Base-by-base conservation (phyloP, 2,113 vertebrate genomes). In the Phaethornis superciliosus region DNA sequence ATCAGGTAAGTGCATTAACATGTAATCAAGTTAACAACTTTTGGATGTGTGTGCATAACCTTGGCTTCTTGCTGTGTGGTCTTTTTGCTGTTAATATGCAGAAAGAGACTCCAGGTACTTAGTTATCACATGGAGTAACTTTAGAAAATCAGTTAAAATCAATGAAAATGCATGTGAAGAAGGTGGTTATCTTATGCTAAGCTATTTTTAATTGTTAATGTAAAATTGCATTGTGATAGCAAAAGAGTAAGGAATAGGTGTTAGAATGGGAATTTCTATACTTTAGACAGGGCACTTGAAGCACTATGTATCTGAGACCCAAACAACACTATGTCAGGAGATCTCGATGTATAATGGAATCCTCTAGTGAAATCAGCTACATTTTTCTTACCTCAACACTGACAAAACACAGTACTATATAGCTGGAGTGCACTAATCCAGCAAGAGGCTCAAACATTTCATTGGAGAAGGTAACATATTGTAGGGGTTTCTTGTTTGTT, bases 1-100 rank as follows among this genome's bases (percentile, higher is more conserved):
- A 98, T 97, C 99, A 99, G 99, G 99, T 99, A 82, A 95, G 98
- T 92, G 10, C 67, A 42, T 95, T 95, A 93, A 91, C 54, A 17
- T 85, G 47, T 94, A 90, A 89, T 89, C 62, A 55, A 70, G 46
- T 95, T 93, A 88, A 81, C 59, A 60, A 30, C 13, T 63, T 94
- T 20, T 91, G 74, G 58, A 81, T 88, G 63, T 86, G 62, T 92
- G 20, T 69, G 75, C 59, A 37, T 94, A 49, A 92, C 58, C 62
- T 81, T 91, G 75, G 60, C 56, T 91, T 77, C 85, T 93, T 89
- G 33, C 78, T 93, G 52, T 72, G 23, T 88, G 71, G 84, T 86
- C 78, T 93, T 95, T 83, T 83, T 91, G 68, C 40, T 85, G 24
- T 90, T 89, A 30, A 2, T 80, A 52, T 22, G n/a, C 64, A 82